Evolutionary conservation across 30 jellyfish, hydroid and myxozoan genomes (phyloP).

Genomic region (Turritopsis rubra): DNA sequence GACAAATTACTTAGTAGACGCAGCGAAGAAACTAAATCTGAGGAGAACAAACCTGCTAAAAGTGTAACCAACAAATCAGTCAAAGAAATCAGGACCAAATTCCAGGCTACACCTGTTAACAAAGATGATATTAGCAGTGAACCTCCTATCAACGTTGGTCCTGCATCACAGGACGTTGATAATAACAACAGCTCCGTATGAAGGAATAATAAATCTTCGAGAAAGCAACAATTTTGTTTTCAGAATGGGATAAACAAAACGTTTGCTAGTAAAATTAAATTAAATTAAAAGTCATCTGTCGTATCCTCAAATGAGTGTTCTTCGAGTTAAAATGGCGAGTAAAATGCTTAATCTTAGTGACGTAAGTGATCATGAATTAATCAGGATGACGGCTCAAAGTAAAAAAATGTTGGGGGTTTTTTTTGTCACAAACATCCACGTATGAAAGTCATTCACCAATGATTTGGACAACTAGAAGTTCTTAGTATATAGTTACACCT

Average conservation of each 20-base stretch:
- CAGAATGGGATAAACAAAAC: too few species aligned
- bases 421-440: too few species aligned
- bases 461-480: too few species aligned
- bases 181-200: neutral
- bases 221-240: too few species aligned
- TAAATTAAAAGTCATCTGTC: neutral
- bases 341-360: too few species aligned
- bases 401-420: too few species aligned
- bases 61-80: slow-evolving; percentile 16
- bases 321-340: too few species aligned
- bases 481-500: too few species aligned
- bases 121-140: neutral
- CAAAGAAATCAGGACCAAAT: slow-evolving; percentile 23
- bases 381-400: too few species aligned
- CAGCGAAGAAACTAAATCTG: slow-evolving; percentile 15
- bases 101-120: slow-evolving; percentile 2
- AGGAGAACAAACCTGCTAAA: neutral
- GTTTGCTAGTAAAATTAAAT: neutral
- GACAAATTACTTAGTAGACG: slow-evolving; percentile 21
- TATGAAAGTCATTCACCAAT: too few species aligned
- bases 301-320: neutral
- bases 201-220: neutral
- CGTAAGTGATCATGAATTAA: too few species aligned
- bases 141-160: neutral
- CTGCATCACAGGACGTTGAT: neutral